Percentiles rank a stretch among this genome's conserved stretches.
Conservation (phyloP, 2,888 invertebrate genomes). For the Palloptera scutellata region DNA sequence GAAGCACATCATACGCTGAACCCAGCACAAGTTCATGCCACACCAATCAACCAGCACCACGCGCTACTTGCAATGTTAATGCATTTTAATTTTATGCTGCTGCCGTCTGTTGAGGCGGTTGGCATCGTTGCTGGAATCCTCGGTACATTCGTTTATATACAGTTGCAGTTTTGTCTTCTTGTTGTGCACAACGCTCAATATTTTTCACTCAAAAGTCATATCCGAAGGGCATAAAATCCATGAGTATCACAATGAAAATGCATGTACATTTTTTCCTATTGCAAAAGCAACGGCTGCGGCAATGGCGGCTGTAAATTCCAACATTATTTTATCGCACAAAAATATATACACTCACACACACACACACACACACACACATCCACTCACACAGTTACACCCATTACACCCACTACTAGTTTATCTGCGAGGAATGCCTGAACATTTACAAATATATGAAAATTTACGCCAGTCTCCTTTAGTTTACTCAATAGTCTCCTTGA, state of each 20-base stretch:
- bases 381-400: too few relatives aligned
- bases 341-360: too few relatives aligned
- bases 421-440: too few relatives aligned
- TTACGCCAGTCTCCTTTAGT: constrained; percentile 1
- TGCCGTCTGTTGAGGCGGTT: neutral
- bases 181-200: constrained; percentile 14
- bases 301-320: too few relatives aligned
- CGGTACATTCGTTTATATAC: too few relatives aligned
- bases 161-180: neutral
- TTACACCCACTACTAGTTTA: too few relatives aligned
- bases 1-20: constrained; percentile 5
- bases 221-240: constrained; percentile 29
- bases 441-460: neutral
- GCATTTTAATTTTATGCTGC: constrained; percentile 29
- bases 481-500: constrained; percentile 52
- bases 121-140: too few relatives aligned
- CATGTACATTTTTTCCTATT: neutral
- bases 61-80: constrained; percentile 13
- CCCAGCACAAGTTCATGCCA: neutral
- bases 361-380: too few relatives aligned
- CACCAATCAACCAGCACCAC: neutral
- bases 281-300: neutral
- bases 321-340: too few relatives aligned
- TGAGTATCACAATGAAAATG: neutral
- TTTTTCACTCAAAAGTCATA: constrained; percentile 30